Evolutionary conservation across 2,888 invertebrate genomes (phyloP).

Genomic region (Ophioninae sp.): DNA sequence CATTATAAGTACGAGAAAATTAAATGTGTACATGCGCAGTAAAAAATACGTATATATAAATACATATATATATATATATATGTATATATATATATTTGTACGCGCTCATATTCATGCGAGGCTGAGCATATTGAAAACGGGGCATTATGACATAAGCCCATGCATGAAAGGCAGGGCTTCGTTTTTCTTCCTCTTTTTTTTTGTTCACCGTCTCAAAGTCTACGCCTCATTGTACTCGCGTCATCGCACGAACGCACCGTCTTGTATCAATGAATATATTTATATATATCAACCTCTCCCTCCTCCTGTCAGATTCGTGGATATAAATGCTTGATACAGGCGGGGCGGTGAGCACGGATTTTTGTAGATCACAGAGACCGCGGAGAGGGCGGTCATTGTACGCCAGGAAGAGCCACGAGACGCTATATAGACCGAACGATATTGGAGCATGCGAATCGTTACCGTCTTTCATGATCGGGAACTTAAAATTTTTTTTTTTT

Average conservation of each 20-base stretch:
- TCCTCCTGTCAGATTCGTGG: conserved; percentile 10
- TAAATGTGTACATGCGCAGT: conserved; percentile 5
- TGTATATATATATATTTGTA: conserved; percentile 18
- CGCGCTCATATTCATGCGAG: conserved; percentile 28
- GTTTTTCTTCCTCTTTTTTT: conserved; percentile 32
- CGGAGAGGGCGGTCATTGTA: conserved; percentile 33
- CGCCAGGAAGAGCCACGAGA: background rate
- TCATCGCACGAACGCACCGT: conserved; percentile 54
- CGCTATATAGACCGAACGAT: background rate
- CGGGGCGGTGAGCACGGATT: conserved; percentile 66
- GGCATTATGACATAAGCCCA: conserved; percentile 56
- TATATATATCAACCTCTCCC: background rate
- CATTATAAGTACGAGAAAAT: conserved; percentile 23
- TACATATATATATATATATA: conserved; percentile 13
- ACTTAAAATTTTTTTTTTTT: conserved; percentile 20
- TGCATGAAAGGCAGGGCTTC: conserved; percentile 53
- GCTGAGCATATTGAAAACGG: conserved; percentile 50
- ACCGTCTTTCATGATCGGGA: background rate
- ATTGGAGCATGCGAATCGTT: conserved; percentile 15
- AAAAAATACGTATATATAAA: conserved; percentile 8
- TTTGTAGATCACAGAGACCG: conserved; percentile 76
- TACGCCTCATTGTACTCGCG: conserved; percentile 55
- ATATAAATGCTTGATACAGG: conserved; percentile 22
- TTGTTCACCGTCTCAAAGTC: conserved; percentile 38
- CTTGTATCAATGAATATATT: conserved; percentile 11